Base-by-base conservation (phyloP, 92 coral and sea anemone genomes). In the Chrysogorgia sp. region DNA sequence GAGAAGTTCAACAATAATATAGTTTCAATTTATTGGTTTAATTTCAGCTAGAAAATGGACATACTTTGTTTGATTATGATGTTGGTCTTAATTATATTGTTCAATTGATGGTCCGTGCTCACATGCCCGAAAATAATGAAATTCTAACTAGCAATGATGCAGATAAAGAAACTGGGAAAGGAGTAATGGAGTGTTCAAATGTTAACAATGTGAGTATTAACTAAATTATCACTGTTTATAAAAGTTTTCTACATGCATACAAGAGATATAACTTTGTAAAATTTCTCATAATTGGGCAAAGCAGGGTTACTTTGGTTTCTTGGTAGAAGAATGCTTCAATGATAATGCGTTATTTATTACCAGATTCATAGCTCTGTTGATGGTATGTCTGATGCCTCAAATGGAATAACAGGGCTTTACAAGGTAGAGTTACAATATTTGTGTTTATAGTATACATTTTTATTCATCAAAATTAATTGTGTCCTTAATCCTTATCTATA, bases 51-150 rank as follows among this genome's bases (percentile, higher is more conserved):
- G 98, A 91, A 63, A 90, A 94, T 88, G 92, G 88, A 14, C 98
- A 94, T 90, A 79, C 98, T 0, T 61, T 94, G 78, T 89, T 91
- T 81, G 98, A 94, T 62, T 94, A 94, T 83, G 90, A 79, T 57
- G 93, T 94, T 53, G 92, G 92, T 0, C 87, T 91, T 55, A 91
- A 94, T 78, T 97, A 94, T 57, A 91, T 87, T 40, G 91, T 94
- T 26, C 98, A 91, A 63, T 63, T 94, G 33, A 86, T 94, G 96
- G 88, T 91, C 41, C 68, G 66, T 29, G 58, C 37, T 64, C 9
- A 63, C 33, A 10, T 43, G 32, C 63, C 72, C 45, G 24, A 2
- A 32, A 57, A 12, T 24, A 0, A n/a, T 0, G 24, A 41, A 14
- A 59, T n/a, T 10, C 26, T 25, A 48, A 37, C 25, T 67, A 50